Percentiles rank a stretch among this genome's conserved stretches.
Evolutionary conservation across 2,888 invertebrate genomes (phyloP).

Genomic region (Brachyptera risi): DNA sequence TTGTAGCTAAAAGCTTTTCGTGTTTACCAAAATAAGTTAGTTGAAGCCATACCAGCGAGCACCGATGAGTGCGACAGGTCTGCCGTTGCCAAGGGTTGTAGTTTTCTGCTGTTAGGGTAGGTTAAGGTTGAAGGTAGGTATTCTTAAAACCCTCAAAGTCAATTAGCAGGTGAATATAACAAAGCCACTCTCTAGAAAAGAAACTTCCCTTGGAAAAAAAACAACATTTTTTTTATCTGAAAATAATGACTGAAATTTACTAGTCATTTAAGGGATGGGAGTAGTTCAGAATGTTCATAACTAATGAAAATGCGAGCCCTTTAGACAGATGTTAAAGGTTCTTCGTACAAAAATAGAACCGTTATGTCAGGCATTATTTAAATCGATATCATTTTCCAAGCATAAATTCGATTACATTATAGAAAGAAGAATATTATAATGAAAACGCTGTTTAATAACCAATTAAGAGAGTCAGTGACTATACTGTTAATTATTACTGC

Average conservation of each 20-base stretch:
- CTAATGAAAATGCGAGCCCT: neutral
- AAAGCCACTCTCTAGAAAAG: conserved; percentile 20
- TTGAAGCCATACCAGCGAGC: neutral
- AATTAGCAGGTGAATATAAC: conserved; percentile 27
- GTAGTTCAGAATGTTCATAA: conserved; percentile 4
- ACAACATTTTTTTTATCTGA: conserved; percentile 22
- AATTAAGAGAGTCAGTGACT: too few species aligned
- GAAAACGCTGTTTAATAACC: too few species aligned
- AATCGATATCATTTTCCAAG: neutral
- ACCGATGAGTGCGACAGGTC: neutral
- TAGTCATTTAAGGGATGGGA: conserved; percentile 26
- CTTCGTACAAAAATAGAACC: neutral
- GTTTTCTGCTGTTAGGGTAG: conserved; percentile 18
- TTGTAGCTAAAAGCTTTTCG: too few species aligned
- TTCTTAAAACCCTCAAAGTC: conserved; percentile 6
- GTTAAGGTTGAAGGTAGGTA: conserved; percentile 16
- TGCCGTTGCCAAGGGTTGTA: neutral
- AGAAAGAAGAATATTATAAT: too few species aligned
- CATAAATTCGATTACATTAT: neutral
- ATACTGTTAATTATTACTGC: too few species aligned
- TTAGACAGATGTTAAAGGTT: neutral
- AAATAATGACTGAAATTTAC: conserved; percentile 29
- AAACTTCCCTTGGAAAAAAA: conserved; percentile 15
- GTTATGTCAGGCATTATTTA: neutral
- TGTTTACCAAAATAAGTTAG: too few species aligned